Evolutionary conservation across 2,888 invertebrate genomes (phyloP), one percentile per base, ranked within the genome.

Genomic region (Saturnia pavonia): DNA sequence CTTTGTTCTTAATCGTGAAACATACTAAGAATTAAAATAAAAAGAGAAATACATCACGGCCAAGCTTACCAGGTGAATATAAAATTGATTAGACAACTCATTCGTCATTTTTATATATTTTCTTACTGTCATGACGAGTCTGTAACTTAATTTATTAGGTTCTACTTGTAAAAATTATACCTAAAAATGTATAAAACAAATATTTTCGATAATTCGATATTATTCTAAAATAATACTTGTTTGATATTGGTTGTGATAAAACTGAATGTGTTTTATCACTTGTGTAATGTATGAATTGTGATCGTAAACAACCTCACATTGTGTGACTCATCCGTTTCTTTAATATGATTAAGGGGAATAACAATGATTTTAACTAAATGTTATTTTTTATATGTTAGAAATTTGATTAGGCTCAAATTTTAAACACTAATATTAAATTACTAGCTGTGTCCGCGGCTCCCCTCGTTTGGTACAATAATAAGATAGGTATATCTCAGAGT

Each of bases 191-290:
- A 67, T 8, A 70, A 68, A 69, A 65, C 45, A 68, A 72, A 70
- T 54, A 67, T 68, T 65, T 42, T 70, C 69, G 19, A 45, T 43
- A 25, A 57, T 22, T 51, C 54, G 54, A 67, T 74, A 74, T 70
- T 74, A 73, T 75, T 76, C 72, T 45, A 71, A 74, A 75, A 76
- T 72, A 72, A 73, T 60, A 78, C 77, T 75, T 74, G 75, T 82
- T 75, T 76, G 70, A 76, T 77, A 77, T 79, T 74, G 74, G 74
- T 76, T 69, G 79, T 77, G 77, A 75, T 80, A 79, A 76, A 78
- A 77, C 76, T 73, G 78, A 85, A 80, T 84, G 81, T 51, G 65
- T 70, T 48, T 81, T 84, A 84, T 83, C 85, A 86, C 81, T 85
- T 88, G 85, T 84, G 80, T 78, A 83, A 83, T 79, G 76, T 80